Evolutionary conservation across 2,113 vertebrate species (phyloP), one percentile per base, ranked within the genome.

Genomic region (Meleagris gallopavo): DNA sequence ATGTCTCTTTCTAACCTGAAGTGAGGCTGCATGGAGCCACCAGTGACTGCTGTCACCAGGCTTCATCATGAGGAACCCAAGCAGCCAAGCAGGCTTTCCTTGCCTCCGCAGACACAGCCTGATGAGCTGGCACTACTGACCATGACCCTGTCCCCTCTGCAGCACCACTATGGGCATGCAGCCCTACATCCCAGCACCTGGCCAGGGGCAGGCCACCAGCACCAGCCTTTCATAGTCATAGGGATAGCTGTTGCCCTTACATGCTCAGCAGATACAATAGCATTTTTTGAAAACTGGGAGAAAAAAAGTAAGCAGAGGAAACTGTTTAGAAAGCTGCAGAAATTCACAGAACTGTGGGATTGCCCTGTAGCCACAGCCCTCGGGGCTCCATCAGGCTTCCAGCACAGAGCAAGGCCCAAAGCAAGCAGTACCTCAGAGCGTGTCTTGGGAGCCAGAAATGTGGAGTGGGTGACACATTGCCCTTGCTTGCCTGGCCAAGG

Each of bases 381-480:
- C 45, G 18, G 2, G 25, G 58, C 27, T 85, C 40, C 0, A 0
- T 73, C 70, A 62, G 41, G 17, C n/a, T 83, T 45, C 16, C 19
- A 36, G 13, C 19, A 32, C 17, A 38, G n/a, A 75, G 6, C 36
- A 67, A 32, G 29, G 40, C 21, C 11, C 43, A 82, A 32, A 89
- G 70, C 32, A 34, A 57, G 7, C 13, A 10, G 29, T 14, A 57
- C 25, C 24, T 65, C 40, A 46, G 25, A 43, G 7, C 13, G 29
- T 3, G 3, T 69, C n/a, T 76, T 34, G 1, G 2, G 19, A 16
- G 11, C 25, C 36, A 86, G 46, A 74, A 83, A 81, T 34, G 41
- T 4, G 11, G 10, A 13, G 10, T 5, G 18, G 3, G 3, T 10
- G 41, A 32, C 4, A 4, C 9, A 29, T 36, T 75, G 7, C 6